These are phyloP conservation scores for Tupaia tana DNA, from an alignment of 2,113 vertebrate genomes.

Conservation along the genomic window DNA sequence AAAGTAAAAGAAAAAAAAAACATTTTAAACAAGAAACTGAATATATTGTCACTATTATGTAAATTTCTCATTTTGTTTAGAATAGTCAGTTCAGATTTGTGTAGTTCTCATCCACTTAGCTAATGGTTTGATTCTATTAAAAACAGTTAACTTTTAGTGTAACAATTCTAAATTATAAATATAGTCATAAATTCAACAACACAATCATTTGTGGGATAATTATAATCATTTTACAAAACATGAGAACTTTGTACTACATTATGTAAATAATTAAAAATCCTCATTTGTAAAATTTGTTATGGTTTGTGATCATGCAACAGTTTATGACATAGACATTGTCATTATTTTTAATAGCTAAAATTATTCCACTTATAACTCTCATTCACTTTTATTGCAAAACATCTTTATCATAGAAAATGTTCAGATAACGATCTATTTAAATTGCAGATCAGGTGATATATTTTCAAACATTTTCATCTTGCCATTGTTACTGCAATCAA, in stretches of 20 bases:
- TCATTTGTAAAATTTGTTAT: constrained; percentile 72
- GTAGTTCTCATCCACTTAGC: constrained; percentile 42
- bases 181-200: constrained; percentile 72
- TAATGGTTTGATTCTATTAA: constrained; percentile 57
- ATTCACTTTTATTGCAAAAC: constrained; percentile 40
- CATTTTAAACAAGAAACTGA: constrained; percentile 63
- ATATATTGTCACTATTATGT: background rate
- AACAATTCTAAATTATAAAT: constrained; percentile 80
- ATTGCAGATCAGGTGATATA: background rate
- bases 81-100: constrained; percentile 61
- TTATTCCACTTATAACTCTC: constrained; percentile 37
- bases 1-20: too few species aligned
- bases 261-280: constrained; percentile 81
- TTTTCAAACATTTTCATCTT: constrained; percentile 45
- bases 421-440: constrained; percentile 43
- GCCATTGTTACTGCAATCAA: background rate
- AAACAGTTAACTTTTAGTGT: constrained; percentile 74
- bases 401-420: constrained; percentile 32
- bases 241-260: constrained; percentile 64
- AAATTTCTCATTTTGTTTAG: constrained; percentile 42
- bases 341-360: constrained; percentile 73
- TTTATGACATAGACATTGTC: constrained; percentile 51
- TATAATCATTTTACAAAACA: constrained; percentile 79
- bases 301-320: constrained; percentile 63
- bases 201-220: constrained; percentile 77